Conservation (phyloP, 2,113 vertebrate genomes). For the Pristiophorus japonicus region DNA sequence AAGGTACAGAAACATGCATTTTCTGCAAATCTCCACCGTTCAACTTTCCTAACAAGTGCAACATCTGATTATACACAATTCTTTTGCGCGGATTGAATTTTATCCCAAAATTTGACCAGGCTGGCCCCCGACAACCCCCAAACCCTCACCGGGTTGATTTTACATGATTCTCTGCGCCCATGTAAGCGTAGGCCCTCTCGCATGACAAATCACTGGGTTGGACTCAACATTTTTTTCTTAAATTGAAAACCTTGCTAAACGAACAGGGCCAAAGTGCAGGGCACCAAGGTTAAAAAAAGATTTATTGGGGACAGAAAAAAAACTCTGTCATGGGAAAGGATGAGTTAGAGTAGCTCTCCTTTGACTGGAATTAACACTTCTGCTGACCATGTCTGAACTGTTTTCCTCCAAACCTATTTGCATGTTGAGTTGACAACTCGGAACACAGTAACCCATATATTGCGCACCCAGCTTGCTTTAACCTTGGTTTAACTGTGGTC, state of each 20-base stretch:
- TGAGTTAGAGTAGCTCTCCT: neutral
- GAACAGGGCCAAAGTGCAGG: neutral
- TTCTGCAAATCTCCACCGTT: neutral
- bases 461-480: neutral
- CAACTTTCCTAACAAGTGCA: neutral
- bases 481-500: neutral
- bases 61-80: neutral
- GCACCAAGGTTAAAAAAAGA: neutral
- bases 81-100: neutral
- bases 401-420: no score
- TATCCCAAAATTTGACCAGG: neutral
- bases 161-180: neutral
- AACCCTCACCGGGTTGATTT: neutral
- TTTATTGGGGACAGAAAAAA: neutral
- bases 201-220: neutral
- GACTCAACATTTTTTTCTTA: neutral
- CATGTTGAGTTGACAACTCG: neutral
- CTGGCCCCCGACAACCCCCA: neutral
- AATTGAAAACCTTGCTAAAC: neutral
- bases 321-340: no score
- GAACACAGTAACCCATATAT: neutral
- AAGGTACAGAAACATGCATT: neutral
- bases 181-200: neutral
- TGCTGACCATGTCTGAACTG: neutral
- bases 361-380: neutral